Evolutionary conservation across 37 sponge, comb jelly and placozoan species (phyloP), one percentile per base, ranked within the genome.

Genomic region (Eunapius fragilis): DNA sequence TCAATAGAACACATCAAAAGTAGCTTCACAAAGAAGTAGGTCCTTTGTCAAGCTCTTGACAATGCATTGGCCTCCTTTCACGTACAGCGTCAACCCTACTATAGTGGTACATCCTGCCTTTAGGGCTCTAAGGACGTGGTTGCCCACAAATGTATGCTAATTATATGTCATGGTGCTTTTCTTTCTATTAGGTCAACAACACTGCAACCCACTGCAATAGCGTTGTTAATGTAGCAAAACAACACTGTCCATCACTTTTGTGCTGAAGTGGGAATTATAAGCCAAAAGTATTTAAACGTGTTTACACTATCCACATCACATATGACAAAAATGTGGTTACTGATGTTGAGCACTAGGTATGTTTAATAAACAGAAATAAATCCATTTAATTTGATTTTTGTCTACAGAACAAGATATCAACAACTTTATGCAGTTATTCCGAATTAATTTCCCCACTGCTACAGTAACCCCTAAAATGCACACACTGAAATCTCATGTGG

Each of bases 381-480:
- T n/a, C 22, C 23, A 33, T 28, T n/a, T 72, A 77, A 25, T 37
- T 4, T 22, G n/a, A 36, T 41, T 12, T 74, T 70, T 24, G 7
- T 80, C 37, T 25, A 72, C 72, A 88, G 78, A 38, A 24, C 11
- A 4, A 10, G n/a, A 49, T 41, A 84, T 84, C 36, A 22, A 45
- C 5, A 30, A 31, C 36, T 82, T 82, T 37, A 34, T 82, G 30
- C 24, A 36, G 23, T 80, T 70, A 10, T 82, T 82, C 33, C 78
- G 75, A 33, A 41, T 69, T 22, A 32, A 27, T 7, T 88, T 88
- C 28, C 78, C 83, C 4, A 17, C 34, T 7, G 77, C 83, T 12
- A 47, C 83, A 37, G 72, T 82, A 27, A 41, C 47, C 19, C 89
- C 89, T 2, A 88, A 88, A 50, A 50, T 80, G 69, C 80, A 84